Conservation (phyloP, 1,140 invertebrate species). For the Bombus affinis region DNA sequence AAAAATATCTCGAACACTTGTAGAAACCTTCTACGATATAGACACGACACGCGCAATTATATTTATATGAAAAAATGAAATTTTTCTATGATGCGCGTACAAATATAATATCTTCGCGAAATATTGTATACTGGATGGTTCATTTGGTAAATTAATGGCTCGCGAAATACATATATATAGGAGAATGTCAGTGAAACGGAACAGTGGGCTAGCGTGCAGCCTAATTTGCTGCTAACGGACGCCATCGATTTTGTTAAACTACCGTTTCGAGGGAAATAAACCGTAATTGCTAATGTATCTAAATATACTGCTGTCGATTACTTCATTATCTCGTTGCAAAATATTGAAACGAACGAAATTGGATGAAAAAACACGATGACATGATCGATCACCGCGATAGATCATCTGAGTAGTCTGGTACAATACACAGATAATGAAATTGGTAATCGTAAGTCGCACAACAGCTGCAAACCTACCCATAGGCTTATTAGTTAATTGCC, state of each 20-base stretch:
- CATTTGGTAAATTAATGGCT: conserved; percentile 23
- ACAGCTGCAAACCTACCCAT: conserved; percentile 38
- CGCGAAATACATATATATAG: background rate
- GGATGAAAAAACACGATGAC: background rate
- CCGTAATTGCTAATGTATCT: background rate
- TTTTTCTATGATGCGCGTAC: background rate
- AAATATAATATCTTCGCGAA: background rate
- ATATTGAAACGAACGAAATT: background rate
- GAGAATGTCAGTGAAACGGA: background rate
- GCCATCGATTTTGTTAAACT: conserved; percentile 15
- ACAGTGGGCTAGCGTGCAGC: background rate
- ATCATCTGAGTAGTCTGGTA: background rate
- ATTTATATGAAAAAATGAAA: too few relatives aligned
- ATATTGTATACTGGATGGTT: background rate
- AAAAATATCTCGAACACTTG: background rate
- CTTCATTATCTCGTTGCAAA: background rate
- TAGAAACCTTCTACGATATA: background rate
- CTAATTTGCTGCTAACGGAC: conserved; percentile 18
- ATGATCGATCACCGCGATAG: background rate
- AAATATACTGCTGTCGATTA: background rate
- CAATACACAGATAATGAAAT: background rate
- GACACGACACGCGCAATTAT: too few relatives aligned
- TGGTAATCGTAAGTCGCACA: conserved; percentile 24
- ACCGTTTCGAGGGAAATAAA: background rate
- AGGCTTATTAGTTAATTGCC: conserved; percentile 56